Evolutionary conservation across 2,888 invertebrate species (phyloP), one percentile per base, ranked within the genome.

Genomic region (Nemotelus nigrinus): DNA sequence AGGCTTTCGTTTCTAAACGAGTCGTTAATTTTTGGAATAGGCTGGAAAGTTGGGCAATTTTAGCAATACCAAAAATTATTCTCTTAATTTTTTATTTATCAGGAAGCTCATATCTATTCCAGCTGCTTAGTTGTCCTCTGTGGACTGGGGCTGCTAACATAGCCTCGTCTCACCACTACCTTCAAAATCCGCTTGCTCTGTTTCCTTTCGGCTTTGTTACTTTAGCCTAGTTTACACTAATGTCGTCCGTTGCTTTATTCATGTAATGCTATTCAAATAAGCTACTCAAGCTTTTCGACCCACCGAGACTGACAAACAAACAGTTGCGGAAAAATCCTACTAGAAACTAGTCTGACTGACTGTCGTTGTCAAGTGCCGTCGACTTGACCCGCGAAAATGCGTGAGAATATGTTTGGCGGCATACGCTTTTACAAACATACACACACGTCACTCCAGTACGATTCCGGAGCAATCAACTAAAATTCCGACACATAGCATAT

Each of bases 401-500:
- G 41, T 39, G 3, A 58, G 58, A 6, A 58, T 25, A 1, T 25
- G 25, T 25, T 58, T n/a, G 58, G 25, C 8, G 25, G 58, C 58
- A 8, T 25, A 58, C 58, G 25, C 25, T 8, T 50, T 8, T 8
- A 8, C 5, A 50, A 5, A 8, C 1, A 50, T 8, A 50, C 50
- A 58, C 58, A n/a, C 2, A 4, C 58, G 25, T 58, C 58, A 58
- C 10, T 25, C 25, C 25, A 25, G 25, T 3, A 4, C 25, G 5
- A 39, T 53, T 3, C 25, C 3, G 45, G 57, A 41, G 45, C 57
- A 55, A 71, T 55, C 57, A 57, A 71, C 71, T 4, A 41, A 68
- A 68, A 71, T 71, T 71, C 71, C 71, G 45, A 71, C 10, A 45
- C 71, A 57, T 71, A 71, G 57, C 45, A 45, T 57, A 45, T 68